Percentiles rank a stretch among this genome's conserved stretches.
Conservation (phyloP, 2,888 invertebrate species). For the Drosophila birchii region DNA sequence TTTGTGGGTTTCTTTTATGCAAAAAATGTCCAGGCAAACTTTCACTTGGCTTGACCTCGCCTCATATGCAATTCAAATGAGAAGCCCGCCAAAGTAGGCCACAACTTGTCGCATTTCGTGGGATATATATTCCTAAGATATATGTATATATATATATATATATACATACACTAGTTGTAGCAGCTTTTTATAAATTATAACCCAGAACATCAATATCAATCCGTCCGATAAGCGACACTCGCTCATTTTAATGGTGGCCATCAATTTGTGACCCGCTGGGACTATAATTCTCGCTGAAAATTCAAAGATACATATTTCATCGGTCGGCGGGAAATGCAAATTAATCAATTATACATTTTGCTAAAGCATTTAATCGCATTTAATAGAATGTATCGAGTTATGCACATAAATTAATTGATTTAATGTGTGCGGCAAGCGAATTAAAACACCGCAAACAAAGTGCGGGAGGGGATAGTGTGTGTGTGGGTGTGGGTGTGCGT, state of each 20-base stretch:
- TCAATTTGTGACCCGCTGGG: conserved; percentile 21
- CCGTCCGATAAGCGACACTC: conserved; percentile 4
- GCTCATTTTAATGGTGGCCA: conserved; percentile 39
- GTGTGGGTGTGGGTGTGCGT: not conserved
- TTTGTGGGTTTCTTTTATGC: not conserved
- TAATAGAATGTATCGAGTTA: conserved; percentile 48
- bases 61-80: conserved; percentile 41
- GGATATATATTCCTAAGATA: not conserved
- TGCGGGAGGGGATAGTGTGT: not conserved
- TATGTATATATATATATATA: not conserved
- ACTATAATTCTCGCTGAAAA: conserved; percentile 5
- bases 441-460: conserved; percentile 50
- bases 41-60: conserved; percentile 24
- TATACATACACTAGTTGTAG: no score
- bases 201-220: conserved; percentile 29
- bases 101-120: conserved; percentile 4
- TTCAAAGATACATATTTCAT: conserved; percentile 34
- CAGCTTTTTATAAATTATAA: not conserved
- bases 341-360: conserved; percentile 61
- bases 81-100: conserved; percentile 25
- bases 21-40: not conserved
- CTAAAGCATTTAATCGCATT: conserved; percentile 54
- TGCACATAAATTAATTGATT: conserved; percentile 68
- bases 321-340: conserved; percentile 24
- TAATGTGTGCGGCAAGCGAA: conserved; percentile 51